Evolutionary conservation across 1,140 invertebrate species (phyloP), one percentile per base, ranked within the genome.

Genomic region (Drosophila ogumai): DNA sequence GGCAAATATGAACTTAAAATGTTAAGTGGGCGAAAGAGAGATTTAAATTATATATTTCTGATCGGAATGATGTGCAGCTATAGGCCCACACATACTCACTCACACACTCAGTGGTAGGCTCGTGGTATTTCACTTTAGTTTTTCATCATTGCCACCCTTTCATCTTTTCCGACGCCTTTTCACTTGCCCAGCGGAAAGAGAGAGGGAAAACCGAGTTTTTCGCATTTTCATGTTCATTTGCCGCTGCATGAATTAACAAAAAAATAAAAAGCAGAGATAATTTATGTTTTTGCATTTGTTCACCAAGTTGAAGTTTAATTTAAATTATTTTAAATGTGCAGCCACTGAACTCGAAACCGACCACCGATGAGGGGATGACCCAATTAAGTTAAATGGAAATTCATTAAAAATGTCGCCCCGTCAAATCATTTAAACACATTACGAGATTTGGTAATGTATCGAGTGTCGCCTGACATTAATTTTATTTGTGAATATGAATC

Each of bases 121-220:
- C 60, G 59, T 57, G 60, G 54, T 75, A n/a, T 79, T 82, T 73
- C 65, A 65, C 60, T 80, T 79, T 76, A 69, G 71, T 84, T 68
- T 79, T 80, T 50, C 69, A 71, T 71, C 50, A 76, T 68, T 80
- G 31, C 50, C 31, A 17, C 55, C 79, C 79, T 87, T 87, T 87
- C 38, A 87, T 88, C 71, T 88, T 81, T 82, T 46, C 82, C 82
- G 82, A 82, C 75, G 74, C 56, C 68, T 76, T 86, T 86, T 87
- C 84, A 87, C 82, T 75, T 63, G 69, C 19, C n/a, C 58, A 55
- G 63, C 1, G 32, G 47, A 80, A 49, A 56, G 63, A 52, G 65
- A 64, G 40, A 58, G 60, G 57, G 25, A 76, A 76, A 59, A 25
- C 43, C 12, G 13, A 22, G 41, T 13, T 47, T 69, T 72, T 76